Percentiles rank a stretch among this genome's conserved stretches.
Conservation (phyloP, 2,113 vertebrate species). For the Raja brachyura region DNA sequence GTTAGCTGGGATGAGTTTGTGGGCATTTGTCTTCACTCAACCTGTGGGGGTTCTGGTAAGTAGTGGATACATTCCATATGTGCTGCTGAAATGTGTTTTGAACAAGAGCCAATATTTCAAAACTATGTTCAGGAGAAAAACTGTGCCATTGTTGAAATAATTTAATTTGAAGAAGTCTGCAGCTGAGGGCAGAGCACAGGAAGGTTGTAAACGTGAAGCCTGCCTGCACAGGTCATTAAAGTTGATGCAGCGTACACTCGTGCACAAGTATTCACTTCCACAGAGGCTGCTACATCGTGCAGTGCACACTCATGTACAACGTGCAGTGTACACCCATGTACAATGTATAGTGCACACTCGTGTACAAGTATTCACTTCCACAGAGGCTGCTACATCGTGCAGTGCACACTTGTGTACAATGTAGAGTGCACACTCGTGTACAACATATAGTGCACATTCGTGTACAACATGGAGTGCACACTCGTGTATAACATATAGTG, state of each 20-base stretch:
- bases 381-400: too few relatives aligned
- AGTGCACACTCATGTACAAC: too few relatives aligned
- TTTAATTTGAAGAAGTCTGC: constrained; percentile 53
- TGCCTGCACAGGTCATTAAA: constrained; percentile 35
- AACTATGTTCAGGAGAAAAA: constrained; percentile 49
- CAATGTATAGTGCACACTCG: too few relatives aligned
- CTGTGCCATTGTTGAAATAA: constrained; percentile 40
- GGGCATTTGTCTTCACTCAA: constrained; percentile 45
- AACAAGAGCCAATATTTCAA: constrained; percentile 50
- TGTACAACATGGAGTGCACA: too few relatives aligned
- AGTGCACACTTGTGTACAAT: too few relatives aligned
- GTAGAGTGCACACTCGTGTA: too few relatives aligned
- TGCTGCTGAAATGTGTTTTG: constrained; percentile 46
- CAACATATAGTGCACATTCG: too few relatives aligned
- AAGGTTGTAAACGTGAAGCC: constrained; percentile 26
- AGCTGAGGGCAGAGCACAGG: constrained; percentile 40
- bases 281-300: constrained; percentile 30
- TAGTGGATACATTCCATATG: constrained; percentile 52
- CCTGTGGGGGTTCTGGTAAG: constrained; percentile 43
- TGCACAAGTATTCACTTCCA: constrained; percentile 29
- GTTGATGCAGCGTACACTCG: neutral
- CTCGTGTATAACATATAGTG: too few relatives aligned
- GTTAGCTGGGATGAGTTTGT: constrained; percentile 41
- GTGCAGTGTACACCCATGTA: too few relatives aligned
- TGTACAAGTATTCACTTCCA: too few relatives aligned